Base-by-base conservation (phyloP, 2,888 invertebrate genomes). In the Pemphredon lugubris region DNA sequence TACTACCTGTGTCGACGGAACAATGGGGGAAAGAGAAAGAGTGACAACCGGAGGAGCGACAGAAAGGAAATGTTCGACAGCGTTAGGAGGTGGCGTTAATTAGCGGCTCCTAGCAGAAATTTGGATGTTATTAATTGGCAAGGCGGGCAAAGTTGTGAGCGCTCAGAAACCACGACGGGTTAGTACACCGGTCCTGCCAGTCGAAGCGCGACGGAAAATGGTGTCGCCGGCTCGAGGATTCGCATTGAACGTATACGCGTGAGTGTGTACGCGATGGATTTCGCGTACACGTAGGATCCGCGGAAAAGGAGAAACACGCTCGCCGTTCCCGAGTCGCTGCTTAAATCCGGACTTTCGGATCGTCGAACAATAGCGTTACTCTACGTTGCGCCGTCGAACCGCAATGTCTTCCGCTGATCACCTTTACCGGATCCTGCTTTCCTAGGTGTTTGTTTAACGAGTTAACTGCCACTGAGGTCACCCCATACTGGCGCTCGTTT, bases 61-160 rank as follows among this genome's bases (percentile, higher is more conserved):
- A 30, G 39, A 18, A 37, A 50, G 32, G 53, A 71, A 67, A 45
- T 44, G 40, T 63, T 63, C 47, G 50, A 48, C 37, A 47, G 58
- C 40, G 55, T 53, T 45, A 16, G 32, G 21, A 60, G 71, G 73
- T 80, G 73, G 55, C 45, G 64, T 74, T 82, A 82, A 82, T 82
- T 82, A 82, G 77, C 67, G 26, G 57, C 72, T 67, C 34, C 59
- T 73, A 73, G 63, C 73, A 64, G 79, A 65, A 77, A 75, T 79
- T 74, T 66, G 79, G 71, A 75, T 79, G 74, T 75, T 78, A 83
- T 81, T 82, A 85, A 85, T 85, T 85, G 81, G 80, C 74, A 79
- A 75, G 60, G 64, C 53, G 63, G 50, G 42, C 75, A 50, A 68
- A 76, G 69, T 64, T 53, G 39, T 64, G 59, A 53, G 45, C 61